phyloP scores from a whole-genome alignment of 2,888 invertebrate species.

The Itoplectis maculator region DNA sequence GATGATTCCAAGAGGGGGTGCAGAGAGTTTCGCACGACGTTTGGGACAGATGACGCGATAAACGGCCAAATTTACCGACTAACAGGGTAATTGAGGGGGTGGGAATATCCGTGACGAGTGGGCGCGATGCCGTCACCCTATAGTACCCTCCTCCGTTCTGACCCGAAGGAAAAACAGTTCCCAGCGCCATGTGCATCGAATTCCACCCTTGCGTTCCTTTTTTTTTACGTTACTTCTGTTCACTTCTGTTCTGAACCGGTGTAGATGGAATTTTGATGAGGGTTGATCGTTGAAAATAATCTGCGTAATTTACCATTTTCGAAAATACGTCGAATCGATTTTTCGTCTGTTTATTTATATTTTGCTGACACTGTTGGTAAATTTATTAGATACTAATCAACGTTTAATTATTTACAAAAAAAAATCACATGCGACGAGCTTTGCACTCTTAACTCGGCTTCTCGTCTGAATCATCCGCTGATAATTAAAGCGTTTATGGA shows the following conservation, averaged over 20 bases:
- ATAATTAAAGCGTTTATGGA: slow-evolving; percentile 56
- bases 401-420: slow-evolving; percentile 61
- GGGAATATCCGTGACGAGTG: slow-evolving; percentile 78
- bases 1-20: slow-evolving; percentile 48
- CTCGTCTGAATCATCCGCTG: not conserved
- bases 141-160: slow-evolving; percentile 70
- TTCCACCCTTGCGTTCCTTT: slow-evolving; percentile 10
- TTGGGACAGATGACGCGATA: slow-evolving; percentile 72
- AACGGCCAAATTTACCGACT: slow-evolving; percentile 70
- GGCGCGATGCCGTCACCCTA: slow-evolving; percentile 58
- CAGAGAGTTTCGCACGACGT: slow-evolving; percentile 71
- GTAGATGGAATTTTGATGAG: too few relatives aligned
- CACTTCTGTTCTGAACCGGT: not conserved
- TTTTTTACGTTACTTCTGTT: not conserved
- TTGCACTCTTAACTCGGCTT: not conserved
- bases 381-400: slow-evolving; percentile 37
- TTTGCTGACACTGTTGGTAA: not conserved
- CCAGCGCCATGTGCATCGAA: slow-evolving; percentile 72
- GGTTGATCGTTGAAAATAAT: too few relatives aligned
- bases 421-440: slow-evolving; percentile 43
- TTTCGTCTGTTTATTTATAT: not conserved
- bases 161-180: slow-evolving; percentile 70
- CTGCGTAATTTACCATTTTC: not conserved
- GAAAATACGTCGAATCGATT: not conserved
- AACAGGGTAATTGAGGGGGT: slow-evolving; percentile 76